Conservation (phyloP, 2,888 invertebrate species). For the Tetranychus truncatus region DNA sequence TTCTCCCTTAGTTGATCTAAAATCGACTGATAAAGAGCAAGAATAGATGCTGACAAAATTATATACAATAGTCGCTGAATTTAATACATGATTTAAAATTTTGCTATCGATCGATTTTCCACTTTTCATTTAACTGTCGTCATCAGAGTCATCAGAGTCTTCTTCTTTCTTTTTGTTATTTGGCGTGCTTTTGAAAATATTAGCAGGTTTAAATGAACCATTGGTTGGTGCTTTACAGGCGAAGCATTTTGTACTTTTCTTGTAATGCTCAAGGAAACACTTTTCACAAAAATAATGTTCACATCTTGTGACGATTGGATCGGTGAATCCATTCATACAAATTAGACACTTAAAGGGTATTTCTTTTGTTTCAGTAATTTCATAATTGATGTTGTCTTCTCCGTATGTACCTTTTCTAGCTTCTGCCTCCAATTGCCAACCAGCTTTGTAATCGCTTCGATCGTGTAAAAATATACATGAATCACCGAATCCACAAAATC, state of each 20-base stretch:
- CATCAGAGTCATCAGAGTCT: neutral
- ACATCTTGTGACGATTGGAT: constrained; percentile 84
- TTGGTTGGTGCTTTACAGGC: constrained; percentile 76
- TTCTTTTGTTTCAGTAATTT: constrained; percentile 57
- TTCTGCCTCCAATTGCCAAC: constrained; percentile 92
- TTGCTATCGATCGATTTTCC: neutral
- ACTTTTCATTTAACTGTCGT: neutral
- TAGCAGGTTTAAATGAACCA: constrained; percentile 87
- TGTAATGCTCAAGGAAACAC: constrained; percentile 72
- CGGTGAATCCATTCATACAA: constrained; percentile 64
- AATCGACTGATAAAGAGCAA: too few species aligned
- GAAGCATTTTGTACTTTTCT: constrained; percentile 71
- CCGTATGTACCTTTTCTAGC: constrained; percentile 31
- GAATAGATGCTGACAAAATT: too few species aligned
- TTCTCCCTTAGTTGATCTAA: too few species aligned
- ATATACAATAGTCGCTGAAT: too few species aligned
- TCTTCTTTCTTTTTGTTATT: neutral
- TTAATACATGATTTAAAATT: too few species aligned
- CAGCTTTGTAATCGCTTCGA: constrained; percentile 92
- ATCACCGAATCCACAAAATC: constrained; percentile 97
- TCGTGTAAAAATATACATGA: constrained; percentile 98
- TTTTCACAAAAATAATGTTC: constrained; percentile 96
- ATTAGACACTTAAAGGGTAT: constrained; percentile 87
- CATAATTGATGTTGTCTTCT: constrained; percentile 50
- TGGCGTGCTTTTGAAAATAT: constrained; percentile 30